Percentiles rank a stretch among this genome's conserved stretches.
phyloP scores from a whole-genome alignment of 2,888 invertebrate genomes.

The Lucinisca nassula region DNA sequence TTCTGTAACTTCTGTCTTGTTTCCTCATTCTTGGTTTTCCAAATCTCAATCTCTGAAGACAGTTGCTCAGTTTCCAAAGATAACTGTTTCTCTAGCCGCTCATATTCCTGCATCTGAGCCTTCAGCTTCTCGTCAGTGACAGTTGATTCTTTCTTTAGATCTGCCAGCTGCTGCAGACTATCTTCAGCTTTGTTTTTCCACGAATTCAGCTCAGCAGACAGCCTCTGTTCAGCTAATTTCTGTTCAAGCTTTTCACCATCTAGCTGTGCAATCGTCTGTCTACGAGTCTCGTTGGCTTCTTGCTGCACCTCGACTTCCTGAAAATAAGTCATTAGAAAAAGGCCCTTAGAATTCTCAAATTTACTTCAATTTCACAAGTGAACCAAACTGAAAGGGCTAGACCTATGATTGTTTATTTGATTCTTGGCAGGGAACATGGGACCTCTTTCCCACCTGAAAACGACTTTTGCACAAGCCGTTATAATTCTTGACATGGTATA shows the following conservation, averaged over 20 bases:
- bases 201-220: constrained; percentile 38
- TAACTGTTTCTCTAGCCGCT: constrained; percentile 40
- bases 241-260: constrained; percentile 60
- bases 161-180: constrained; percentile 25
- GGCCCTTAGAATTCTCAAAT: too few relatives aligned
- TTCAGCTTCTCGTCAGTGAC: constrained; percentile 49
- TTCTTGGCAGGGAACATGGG: too few relatives aligned
- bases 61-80: background rate
- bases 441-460: too few relatives aligned
- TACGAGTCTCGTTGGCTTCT: constrained; percentile 53
- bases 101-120: constrained; percentile 35
- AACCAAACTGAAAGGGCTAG: too few relatives aligned
- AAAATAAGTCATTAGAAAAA: too few relatives aligned
- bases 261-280: constrained; percentile 63
- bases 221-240: constrained; percentile 42
- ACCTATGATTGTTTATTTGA: too few relatives aligned
- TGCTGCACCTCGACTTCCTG: constrained; percentile 70
- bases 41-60: background rate
- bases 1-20: background rate
- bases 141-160: constrained; percentile 27
- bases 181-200: constrained; percentile 47
- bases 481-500: too few relatives aligned
- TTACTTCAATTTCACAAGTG: too few relatives aligned
- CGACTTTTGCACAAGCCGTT: too few relatives aligned
- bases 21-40: background rate